Conservation (phyloP, 2,888 invertebrate genomes). For the Macroteleia sp. region DNA sequence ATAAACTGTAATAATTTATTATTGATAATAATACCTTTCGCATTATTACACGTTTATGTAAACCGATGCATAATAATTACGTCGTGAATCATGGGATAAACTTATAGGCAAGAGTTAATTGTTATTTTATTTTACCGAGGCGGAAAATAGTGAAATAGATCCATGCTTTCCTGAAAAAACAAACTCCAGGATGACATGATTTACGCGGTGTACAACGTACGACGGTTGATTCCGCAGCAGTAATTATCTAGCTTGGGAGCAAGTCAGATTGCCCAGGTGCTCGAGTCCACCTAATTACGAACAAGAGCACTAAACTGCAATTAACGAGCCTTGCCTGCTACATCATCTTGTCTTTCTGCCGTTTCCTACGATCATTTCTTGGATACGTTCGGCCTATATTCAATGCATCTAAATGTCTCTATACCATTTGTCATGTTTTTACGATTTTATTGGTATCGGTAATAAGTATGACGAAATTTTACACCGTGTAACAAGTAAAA, state of each 20-base stretch:
- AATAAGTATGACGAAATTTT: too few relatives aligned
- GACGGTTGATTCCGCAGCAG: slow-evolving; percentile 72
- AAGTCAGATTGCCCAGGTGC: slow-evolving; percentile 74
- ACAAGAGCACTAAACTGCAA: slow-evolving; percentile 82
- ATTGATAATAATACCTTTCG: slow-evolving; percentile 1
- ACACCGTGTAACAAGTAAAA: too few relatives aligned
- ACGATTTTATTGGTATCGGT: too few relatives aligned
- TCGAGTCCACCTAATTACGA: slow-evolving; percentile 81
- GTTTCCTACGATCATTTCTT: slow-evolving; percentile 34
- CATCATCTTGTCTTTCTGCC: slow-evolving; percentile 76
- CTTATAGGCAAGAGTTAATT: slow-evolving; percentile 22
- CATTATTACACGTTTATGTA: slow-evolving; percentile 22
- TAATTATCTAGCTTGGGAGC: slow-evolving; percentile 64
- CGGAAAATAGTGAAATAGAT: slow-evolving; percentile 29
- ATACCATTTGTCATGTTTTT: too few relatives aligned
- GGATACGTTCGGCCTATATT: slow-evolving; percentile 45
- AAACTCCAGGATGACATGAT: slow-evolving; percentile 57
- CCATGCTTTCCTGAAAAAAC: slow-evolving; percentile 18
- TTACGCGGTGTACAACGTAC: slow-evolving; percentile 71
- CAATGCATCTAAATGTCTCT: slow-evolving; percentile 18
- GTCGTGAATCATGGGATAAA: slow-evolving; percentile 4
- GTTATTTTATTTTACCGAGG: slow-evolving; percentile 25
- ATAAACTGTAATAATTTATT: slow-evolving; percentile 14
- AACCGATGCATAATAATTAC: slow-evolving; percentile 17
- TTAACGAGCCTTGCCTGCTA: slow-evolving; percentile 76